Evolutionary conservation across 37 sponge, comb jelly and placozoan genomes (phyloP).

Genomic region (Cladorhizidae sp.): DNA sequence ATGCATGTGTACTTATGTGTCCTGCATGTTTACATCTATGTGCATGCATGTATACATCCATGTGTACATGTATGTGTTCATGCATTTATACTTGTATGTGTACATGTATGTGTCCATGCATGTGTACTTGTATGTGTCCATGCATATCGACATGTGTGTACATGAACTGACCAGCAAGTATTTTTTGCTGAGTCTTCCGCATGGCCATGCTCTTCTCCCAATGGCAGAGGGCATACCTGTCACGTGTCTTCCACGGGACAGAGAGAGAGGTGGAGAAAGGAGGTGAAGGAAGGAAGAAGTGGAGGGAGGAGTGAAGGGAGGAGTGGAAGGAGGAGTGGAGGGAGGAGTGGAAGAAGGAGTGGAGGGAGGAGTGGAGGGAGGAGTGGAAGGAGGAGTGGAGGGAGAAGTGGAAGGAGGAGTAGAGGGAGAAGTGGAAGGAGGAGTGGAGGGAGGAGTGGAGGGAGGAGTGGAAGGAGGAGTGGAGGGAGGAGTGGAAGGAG

Average conservation of each 20-base stretch:
- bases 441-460: too few relatives aligned
- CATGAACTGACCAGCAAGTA: conserved; percentile 30
- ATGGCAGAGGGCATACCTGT: conserved; percentile 69
- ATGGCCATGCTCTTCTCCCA: conserved; percentile 75
- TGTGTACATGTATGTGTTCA: too few relatives aligned
- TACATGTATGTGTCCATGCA: background rate
- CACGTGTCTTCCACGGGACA: conserved; percentile 37
- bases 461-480: too few relatives aligned
- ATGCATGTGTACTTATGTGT: too few relatives aligned
- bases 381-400: too few relatives aligned
- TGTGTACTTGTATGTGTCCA: background rate
- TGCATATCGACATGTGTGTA: background rate
- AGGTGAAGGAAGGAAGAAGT: background rate
- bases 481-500: background rate
- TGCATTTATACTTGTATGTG: background rate
- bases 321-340: background rate
- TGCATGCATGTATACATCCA: too few relatives aligned
- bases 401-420: too few relatives aligned
- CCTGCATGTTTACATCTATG: too few relatives aligned
- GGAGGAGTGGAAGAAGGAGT: background rate
- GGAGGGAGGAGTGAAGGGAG: background rate
- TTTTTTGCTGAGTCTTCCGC: conserved; percentile 66
- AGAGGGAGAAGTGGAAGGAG: too few relatives aligned
- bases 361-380: too few relatives aligned
- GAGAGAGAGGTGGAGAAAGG: background rate